phyloP scores from a whole-genome alignment of 30 jellyfish, hydroid and myxozoan genomes.

The Chironex yamaguchii region DNA sequence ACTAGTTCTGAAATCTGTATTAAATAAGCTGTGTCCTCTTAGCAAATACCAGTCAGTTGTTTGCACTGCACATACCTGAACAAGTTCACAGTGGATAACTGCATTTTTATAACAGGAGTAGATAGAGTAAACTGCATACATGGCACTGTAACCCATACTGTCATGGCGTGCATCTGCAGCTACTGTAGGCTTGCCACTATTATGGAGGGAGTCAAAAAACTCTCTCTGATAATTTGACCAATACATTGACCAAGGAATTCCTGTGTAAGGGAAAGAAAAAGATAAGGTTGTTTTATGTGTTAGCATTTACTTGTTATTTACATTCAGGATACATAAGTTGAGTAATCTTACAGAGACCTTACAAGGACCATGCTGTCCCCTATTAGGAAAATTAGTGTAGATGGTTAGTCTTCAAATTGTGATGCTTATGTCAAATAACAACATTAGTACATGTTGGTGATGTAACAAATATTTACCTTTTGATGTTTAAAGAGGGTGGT shows the following conservation, averaged over 20 bases:
- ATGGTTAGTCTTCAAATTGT: neutral
- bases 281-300: neutral
- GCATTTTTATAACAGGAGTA: conserved; percentile 6
- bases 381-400: no score
- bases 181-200: neutral
- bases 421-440: neutral
- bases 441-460: neutral
- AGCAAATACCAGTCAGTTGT: no score
- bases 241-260: conserved; percentile 8
- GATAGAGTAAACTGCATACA: conserved; percentile 50
- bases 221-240: conserved; percentile 38
- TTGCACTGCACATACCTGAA: conserved; percentile 60
- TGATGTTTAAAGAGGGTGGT: no score
- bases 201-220: neutral
- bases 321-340: no score
- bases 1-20: no score
- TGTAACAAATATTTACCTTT: neutral
- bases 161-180: conserved; percentile 73
- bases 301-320: no score
- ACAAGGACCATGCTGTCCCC: no score
- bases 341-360: no score
- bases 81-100: conserved; percentile 30
- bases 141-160: conserved; percentile 74
- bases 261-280: neutral
- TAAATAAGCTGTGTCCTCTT: no score